These are phyloP conservation scores for Chionoecetes opilio DNA, from an alignment of 1,140 invertebrate species.

Conservation along the genomic window DNA sequence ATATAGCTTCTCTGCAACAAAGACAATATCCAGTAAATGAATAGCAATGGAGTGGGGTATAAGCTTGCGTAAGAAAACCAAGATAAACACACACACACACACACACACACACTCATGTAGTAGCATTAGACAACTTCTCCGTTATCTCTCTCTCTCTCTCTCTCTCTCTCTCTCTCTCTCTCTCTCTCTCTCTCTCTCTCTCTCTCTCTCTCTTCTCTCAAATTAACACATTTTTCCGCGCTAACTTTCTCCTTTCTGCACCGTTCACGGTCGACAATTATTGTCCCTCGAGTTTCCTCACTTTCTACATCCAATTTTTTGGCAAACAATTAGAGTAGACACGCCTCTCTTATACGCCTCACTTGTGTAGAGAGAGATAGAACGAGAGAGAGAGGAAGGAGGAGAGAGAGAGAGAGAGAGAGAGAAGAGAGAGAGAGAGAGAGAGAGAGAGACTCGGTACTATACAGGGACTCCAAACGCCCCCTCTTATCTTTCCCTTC, in stretches of 20 bases:
- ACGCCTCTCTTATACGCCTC: slow-evolving; percentile 16
- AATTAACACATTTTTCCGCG: background rate
- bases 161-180: background rate
- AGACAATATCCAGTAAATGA: background rate
- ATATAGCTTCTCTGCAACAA: background rate
- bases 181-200: slow-evolving; percentile 24
- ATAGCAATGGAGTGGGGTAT: background rate
- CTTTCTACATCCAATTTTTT: background rate
- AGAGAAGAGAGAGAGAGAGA: background rate
- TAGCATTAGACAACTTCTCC: background rate
- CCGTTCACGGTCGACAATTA: background rate
- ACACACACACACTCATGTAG: background rate
- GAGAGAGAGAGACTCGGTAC: too few relatives aligned
- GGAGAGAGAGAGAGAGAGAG: slow-evolving; percentile 25
- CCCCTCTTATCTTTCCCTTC: too few relatives aligned
- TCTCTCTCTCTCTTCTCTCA: slow-evolving; percentile 5
- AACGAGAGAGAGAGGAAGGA: background rate
- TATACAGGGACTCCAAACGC: too few relatives aligned
- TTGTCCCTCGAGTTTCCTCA: slow-evolving; percentile 3
- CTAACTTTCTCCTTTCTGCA: slow-evolving; percentile 1
- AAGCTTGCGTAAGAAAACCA: background rate
- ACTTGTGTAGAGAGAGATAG: background rate
- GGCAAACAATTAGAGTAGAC: background rate
- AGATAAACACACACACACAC: slow-evolving; percentile 18
- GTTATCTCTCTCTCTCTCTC: background rate